phyloP scores from a whole-genome alignment of 2,113 vertebrate genomes.

The Grallaria varia region DNA sequence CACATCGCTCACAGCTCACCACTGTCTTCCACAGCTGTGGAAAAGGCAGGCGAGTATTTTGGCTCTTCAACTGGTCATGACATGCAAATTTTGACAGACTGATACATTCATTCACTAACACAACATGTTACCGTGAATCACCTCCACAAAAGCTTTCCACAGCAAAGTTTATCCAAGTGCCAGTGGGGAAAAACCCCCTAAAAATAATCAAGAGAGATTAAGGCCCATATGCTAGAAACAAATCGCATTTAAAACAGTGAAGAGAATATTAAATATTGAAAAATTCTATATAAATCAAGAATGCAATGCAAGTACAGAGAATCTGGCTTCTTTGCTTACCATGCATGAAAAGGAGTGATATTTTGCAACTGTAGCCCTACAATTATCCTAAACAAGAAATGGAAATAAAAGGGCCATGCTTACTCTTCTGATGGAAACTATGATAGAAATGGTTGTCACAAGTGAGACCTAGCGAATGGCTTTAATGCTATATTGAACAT shows the following conservation, averaged over 20 bases:
- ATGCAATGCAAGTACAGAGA: not conserved
- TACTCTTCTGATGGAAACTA: not conserved
- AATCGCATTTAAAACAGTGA: slow-evolving; percentile 19
- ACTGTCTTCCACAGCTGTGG: not conserved
- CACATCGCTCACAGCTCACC: not conserved
- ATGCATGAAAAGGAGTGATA: not conserved
- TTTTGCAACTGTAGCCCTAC: not conserved
- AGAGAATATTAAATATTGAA: not conserved
- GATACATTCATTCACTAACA: not conserved
- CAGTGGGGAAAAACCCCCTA: not conserved
- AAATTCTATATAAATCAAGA: not conserved
- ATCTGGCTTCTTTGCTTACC: not conserved
- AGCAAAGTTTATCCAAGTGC: not conserved
- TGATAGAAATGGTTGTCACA: not conserved
- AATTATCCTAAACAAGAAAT: not conserved
- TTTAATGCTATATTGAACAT: slow-evolving; percentile 31
- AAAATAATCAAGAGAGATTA: not conserved
- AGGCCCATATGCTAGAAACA: not conserved
- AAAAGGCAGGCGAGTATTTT: not conserved
- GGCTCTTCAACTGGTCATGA: not conserved
- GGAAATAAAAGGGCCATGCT: not conserved
- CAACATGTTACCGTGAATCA: not conserved
- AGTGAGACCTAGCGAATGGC: not conserved
- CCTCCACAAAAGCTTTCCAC: not conserved
- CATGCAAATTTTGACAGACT: not conserved